Evolutionary conservation across 2,797 vertebrate genomes (phyloP).

Genomic region (Todus mexicanus): DNA sequence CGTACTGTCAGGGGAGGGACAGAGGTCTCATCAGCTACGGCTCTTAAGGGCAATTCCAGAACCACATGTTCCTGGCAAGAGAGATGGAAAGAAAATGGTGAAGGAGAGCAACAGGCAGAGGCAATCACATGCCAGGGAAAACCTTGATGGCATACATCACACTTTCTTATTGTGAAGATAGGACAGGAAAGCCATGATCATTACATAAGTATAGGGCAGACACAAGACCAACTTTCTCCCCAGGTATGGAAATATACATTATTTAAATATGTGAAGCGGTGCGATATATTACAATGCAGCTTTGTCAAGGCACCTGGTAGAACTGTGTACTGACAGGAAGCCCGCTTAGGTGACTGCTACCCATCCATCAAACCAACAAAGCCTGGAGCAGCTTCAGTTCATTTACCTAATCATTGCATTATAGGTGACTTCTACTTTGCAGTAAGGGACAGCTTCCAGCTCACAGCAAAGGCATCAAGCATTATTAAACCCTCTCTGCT

Average conservation of each 20-base stretch:
- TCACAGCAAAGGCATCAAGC: background rate
- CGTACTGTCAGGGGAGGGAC: background rate
- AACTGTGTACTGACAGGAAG: background rate
- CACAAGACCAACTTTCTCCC: background rate
- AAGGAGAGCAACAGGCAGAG: background rate
- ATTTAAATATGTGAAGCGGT: background rate
- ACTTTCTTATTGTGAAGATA: background rate
- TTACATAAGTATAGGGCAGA: background rate
- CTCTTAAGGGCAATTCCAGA: background rate
- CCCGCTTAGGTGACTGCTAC: background rate
- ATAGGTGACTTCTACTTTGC: background rate
- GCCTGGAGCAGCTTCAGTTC: background rate
- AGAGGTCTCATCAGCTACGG: background rate
- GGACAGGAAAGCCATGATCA: background rate
- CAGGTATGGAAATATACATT: background rate
- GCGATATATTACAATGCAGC: background rate
- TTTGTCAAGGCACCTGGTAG: background rate
- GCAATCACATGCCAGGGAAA: background rate
- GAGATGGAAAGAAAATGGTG: background rate
- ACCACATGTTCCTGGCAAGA: background rate
- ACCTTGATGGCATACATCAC: background rate
- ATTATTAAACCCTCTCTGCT: background rate
- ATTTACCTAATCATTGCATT: background rate
- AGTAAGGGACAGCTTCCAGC: background rate
- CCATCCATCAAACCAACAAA: background rate